Evolutionary conservation across 1,140 invertebrate species (phyloP).

Genomic region (Camponotus pennsylvanicus): DNA sequence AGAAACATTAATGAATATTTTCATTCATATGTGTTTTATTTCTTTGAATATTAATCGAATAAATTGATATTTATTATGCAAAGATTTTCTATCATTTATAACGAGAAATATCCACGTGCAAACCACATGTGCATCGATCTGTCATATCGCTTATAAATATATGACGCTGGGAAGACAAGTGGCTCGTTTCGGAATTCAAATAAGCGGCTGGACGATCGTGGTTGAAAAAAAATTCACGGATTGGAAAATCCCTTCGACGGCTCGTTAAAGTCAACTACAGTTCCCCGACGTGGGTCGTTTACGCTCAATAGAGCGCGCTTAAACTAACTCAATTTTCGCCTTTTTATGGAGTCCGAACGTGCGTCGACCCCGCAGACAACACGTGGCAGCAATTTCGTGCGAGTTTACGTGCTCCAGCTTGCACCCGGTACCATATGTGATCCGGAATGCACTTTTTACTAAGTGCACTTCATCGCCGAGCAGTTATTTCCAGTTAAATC

Average conservation of each 20-base stretch:
- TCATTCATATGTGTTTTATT: not conserved
- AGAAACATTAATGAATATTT: not conserved
- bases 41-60: not conserved
- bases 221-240: not conserved
- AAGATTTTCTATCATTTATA: not conserved
- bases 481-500: conserved; percentile 58
- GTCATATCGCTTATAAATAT: not conserved
- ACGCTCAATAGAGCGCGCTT: conserved; percentile 29
- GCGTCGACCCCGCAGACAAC: conserved; percentile 43
- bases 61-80: not conserved
- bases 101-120: not conserved
- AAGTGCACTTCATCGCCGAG: conserved; percentile 40
- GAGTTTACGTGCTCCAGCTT: not conserved
- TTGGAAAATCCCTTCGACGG: conserved; percentile 2
- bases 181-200: not conserved
- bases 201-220: not conserved
- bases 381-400: conserved; percentile 50
- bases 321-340: conserved; percentile 47
- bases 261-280: conserved; percentile 29
- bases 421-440: conserved; percentile 40
- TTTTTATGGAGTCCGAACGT: conserved; percentile 34
- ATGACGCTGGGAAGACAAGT: not conserved
- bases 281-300: conserved; percentile 45
- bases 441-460: conserved; percentile 17
- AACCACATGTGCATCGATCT: not conserved